Conservation (phyloP, 2,888 invertebrate genomes). For the Sinopyrophorus schimmeli region DNA sequence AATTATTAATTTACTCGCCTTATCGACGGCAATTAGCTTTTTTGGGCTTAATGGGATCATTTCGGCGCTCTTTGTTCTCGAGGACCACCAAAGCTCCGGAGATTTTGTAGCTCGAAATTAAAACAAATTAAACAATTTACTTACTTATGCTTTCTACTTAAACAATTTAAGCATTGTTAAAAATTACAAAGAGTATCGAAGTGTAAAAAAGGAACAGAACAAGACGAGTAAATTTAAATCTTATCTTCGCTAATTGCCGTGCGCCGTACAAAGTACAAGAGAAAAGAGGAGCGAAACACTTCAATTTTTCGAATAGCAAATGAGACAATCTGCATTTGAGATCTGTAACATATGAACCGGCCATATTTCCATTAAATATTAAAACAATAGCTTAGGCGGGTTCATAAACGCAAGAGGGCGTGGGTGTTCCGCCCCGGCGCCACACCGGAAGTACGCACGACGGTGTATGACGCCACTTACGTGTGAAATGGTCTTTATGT, state of each 20-base stretch:
- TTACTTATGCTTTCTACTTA: too few species aligned
- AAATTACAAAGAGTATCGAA: too few species aligned
- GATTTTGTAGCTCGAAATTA: too few species aligned
- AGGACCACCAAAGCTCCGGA: too few species aligned
- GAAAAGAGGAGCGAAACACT: constrained; percentile 1
- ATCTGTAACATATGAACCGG: constrained; percentile 24
- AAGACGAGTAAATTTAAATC: constrained; percentile 7
- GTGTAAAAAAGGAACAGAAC: too few species aligned
- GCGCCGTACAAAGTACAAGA: constrained; percentile 3
- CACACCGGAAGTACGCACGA: constrained; percentile 45
- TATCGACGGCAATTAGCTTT: too few species aligned
- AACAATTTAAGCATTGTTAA: too few species aligned
- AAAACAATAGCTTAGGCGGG: constrained; percentile 31
- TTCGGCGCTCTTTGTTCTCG: too few species aligned
- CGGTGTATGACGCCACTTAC: constrained; percentile 41
- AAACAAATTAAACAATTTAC: too few species aligned
- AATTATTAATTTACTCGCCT: constrained; percentile 15
- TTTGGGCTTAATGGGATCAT: too few species aligned
- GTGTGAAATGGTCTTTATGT: constrained; percentile 23
- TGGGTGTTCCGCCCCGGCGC: constrained; percentile 40
- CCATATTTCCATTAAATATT: constrained; percentile 32
- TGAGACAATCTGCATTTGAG: constrained; percentile 14
- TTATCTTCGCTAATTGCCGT: constrained; percentile 9
- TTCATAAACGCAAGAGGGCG: constrained; percentile 33
- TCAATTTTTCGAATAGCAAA: constrained; percentile 16